phyloP scores from a whole-genome alignment of 2,113 vertebrate species.

The Hyperopisus bebe region DNA sequence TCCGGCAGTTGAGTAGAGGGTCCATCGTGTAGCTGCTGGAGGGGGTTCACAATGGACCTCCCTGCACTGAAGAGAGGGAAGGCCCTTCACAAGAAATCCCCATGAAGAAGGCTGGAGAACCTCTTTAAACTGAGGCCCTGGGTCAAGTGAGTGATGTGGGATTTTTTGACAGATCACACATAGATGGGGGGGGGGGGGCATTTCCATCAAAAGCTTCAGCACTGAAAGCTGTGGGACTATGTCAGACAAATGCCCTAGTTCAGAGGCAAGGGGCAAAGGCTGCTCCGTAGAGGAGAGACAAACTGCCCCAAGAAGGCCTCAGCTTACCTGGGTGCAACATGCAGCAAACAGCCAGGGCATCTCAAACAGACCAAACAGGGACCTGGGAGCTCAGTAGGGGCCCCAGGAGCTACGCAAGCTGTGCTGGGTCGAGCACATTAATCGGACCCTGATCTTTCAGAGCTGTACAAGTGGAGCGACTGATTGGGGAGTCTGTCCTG shows the following conservation, averaged over 20 bases:
- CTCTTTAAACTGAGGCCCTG: background rate
- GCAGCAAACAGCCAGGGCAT: background rate
- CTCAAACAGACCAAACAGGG: background rate
- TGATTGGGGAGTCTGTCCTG: background rate
- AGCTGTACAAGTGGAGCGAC: background rate
- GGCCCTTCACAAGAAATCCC: background rate
- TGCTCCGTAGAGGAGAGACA: background rate
- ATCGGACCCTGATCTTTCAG: background rate
- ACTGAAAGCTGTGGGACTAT: background rate
- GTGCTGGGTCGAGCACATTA: background rate
- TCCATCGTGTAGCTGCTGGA: background rate
- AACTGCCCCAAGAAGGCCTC: background rate
- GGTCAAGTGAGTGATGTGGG: background rate
- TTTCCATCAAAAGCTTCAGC: background rate
- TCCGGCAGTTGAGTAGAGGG: background rate
- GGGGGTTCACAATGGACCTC: background rate
- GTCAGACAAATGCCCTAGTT: background rate
- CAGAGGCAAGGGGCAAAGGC: background rate
- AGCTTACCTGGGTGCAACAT: background rate
- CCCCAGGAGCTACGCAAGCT: background rate
- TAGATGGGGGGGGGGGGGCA: background rate
- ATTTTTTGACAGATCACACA: background rate
- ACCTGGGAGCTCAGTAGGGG: background rate
- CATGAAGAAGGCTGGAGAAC: background rate
- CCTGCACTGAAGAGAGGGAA: background rate